Evolutionary conservation across 2,797 vertebrate species (phyloP), one percentile per base, ranked within the genome.

Genomic region (Molossus alvarezi): DNA sequence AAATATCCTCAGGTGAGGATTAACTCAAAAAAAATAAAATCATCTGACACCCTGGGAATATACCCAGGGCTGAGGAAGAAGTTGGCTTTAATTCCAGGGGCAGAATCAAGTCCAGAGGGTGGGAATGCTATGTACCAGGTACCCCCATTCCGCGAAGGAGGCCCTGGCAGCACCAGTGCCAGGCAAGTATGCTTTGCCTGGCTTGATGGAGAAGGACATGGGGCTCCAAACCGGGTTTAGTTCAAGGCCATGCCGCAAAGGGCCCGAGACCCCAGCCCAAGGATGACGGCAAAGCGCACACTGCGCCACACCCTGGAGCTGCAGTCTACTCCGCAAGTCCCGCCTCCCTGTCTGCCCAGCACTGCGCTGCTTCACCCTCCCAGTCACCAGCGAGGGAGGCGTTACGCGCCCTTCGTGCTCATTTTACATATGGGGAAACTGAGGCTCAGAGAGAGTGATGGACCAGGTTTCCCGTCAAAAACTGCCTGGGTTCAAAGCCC

Each of bases 341-440:
- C 9, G 2, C 67, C 71, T 53, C 67, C 37, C 58, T 2, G 0
- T 58, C 41, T 8, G 7, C 85, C 60, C 58, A 13, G 55, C n/a
- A 25, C 27, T 9, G 27, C 23, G n/a, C 23, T 57, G 55, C 18
- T 21, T 71, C 29, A 8, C 64, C 57, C 33, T 55, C 55, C 67
- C 2, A 20, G 14, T 27, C 58, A 6, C 73, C 48, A 9, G 80
- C 23, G 2, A 62, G 80, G 37, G 51, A 55, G 53, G 21, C 9
- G 3, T 62, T 20, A 18, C 11, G 9, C 33, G 0, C 33, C 9
- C 0, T 1, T 0, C 10, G 17, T 57, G 25, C 67, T 92, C 86
- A 33, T 48, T 84, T 87, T 12, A 69, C 37, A 90, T 57, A 20
- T 17, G 23, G 77, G 72, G 33, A 93, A 88, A 86, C 41, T 7